Evolutionary conservation across 1,140 invertebrate genomes (phyloP).

Genomic region (Lucilia sericata): DNA sequence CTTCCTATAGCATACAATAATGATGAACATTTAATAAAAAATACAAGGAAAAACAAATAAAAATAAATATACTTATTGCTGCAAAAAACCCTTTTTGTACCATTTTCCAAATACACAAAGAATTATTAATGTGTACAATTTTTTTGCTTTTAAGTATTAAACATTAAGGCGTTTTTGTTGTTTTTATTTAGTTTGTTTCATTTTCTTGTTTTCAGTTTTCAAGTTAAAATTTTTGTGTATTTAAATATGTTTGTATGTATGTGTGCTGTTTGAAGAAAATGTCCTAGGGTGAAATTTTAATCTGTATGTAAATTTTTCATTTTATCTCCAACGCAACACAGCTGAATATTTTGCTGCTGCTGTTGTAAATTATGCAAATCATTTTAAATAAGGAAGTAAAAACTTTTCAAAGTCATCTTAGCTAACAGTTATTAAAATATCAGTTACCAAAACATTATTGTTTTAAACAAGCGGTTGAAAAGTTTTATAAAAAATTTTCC

Average conservation of each 20-base stretch:
- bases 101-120: no score
- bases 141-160: background rate
- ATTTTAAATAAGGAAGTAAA: conserved; percentile 1
- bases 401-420: background rate
- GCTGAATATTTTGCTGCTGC: background rate
- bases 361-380: conserved; percentile 19
- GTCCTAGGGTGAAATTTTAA: background rate
- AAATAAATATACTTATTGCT: no score
- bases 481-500: background rate
- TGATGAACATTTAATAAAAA: no score
- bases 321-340: background rate
- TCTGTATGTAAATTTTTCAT: background rate
- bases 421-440: conserved; percentile 25
- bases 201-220: background rate
- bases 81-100: no score
- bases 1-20: no score
- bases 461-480: background rate
- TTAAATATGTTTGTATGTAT: background rate
- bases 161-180: background rate
- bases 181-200: no score
- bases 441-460: conserved; percentile 9
- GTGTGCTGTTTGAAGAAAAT: background rate
- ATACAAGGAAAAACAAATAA: no score
- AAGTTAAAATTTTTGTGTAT: background rate
- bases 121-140: no score